Percentiles rank a stretch among this genome's conserved stretches.
These are phyloP conservation scores for Villa cingulata DNA, from an alignment of 2,888 invertebrate species.

Conservation along the genomic window DNA sequence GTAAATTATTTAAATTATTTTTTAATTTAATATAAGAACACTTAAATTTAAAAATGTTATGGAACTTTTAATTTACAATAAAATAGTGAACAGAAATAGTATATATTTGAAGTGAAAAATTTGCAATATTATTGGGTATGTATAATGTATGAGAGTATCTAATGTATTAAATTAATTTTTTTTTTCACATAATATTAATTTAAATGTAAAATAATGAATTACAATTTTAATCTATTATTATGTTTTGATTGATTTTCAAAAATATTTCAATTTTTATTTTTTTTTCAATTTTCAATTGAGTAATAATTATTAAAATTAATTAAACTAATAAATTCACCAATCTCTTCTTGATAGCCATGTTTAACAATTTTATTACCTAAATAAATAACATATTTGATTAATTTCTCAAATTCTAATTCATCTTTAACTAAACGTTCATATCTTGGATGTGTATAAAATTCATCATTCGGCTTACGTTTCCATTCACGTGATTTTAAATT, in stretches of 20 bases:
- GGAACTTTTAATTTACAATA: too few relatives aligned
- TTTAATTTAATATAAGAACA: too few relatives aligned
- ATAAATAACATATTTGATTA: slow-evolving; percentile 31
- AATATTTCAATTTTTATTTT: not conserved
- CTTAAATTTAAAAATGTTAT: too few relatives aligned
- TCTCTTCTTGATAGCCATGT: slow-evolving; percentile 34
- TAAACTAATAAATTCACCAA: slow-evolving; percentile 31
- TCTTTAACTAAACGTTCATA: slow-evolving; percentile 28
- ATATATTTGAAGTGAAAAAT: too few relatives aligned
- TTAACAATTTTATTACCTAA: slow-evolving; percentile 32
- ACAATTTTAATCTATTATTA: too few relatives aligned
- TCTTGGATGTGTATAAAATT: slow-evolving; percentile 28
- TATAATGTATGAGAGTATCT: too few relatives aligned
- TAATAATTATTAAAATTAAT: slow-evolving; percentile 35
- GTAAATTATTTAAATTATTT: too few relatives aligned
- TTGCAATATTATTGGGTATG: too few relatives aligned
- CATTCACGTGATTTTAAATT: slow-evolving; percentile 28
- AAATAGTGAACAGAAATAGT: too few relatives aligned
- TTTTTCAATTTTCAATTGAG: not conserved
- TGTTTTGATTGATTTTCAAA: not conserved
- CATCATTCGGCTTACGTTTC: slow-evolving; percentile 18
- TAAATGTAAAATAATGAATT: too few relatives aligned
- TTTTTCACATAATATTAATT: too few relatives aligned
- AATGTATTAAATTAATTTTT: too few relatives aligned
- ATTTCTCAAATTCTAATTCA: slow-evolving; percentile 31